Conservation (phyloP, 1,140 invertebrate species). For the Cydia fagiglandana region DNA sequence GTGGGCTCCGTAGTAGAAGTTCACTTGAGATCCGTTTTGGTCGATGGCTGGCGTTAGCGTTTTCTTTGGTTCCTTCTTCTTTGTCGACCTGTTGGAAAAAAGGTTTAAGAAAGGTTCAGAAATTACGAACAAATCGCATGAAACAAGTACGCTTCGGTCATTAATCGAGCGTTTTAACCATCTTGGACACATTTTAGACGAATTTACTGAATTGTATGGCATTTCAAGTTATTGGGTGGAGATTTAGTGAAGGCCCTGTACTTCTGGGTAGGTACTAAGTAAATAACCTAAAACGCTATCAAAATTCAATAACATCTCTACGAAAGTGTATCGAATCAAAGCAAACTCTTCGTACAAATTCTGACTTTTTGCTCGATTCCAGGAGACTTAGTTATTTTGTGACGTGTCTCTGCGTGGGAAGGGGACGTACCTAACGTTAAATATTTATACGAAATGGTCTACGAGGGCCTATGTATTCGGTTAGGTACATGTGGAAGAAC, state of each 20-base stretch:
- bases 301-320: too few relatives aligned
- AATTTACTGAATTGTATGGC: too few relatives aligned
- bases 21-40: conserved; percentile 94
- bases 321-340: neutral
- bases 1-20: conserved; percentile 96
- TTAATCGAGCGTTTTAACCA: too few relatives aligned
- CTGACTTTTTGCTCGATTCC: neutral
- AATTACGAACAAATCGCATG: neutral
- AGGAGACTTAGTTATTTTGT: neutral
- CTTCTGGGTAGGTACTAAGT: too few relatives aligned
- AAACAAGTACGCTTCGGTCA: neutral
- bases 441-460: conserved; percentile 1
- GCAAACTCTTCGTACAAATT: neutral
- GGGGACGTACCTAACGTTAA: neutral
- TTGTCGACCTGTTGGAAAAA: conserved; percentile 82
- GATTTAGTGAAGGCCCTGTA: too few relatives aligned
- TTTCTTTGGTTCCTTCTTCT: conserved; percentile 93
- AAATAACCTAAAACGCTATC: too few relatives aligned
- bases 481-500: neutral
- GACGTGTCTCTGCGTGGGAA: neutral
- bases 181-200: too few relatives aligned
- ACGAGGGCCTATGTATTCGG: neutral
- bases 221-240: too few relatives aligned
- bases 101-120: neutral
- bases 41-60: conserved; percentile 91